Conservation (phyloP, 64 coral and sea anemone genomes). For the Stichodactyla helianthus region DNA sequence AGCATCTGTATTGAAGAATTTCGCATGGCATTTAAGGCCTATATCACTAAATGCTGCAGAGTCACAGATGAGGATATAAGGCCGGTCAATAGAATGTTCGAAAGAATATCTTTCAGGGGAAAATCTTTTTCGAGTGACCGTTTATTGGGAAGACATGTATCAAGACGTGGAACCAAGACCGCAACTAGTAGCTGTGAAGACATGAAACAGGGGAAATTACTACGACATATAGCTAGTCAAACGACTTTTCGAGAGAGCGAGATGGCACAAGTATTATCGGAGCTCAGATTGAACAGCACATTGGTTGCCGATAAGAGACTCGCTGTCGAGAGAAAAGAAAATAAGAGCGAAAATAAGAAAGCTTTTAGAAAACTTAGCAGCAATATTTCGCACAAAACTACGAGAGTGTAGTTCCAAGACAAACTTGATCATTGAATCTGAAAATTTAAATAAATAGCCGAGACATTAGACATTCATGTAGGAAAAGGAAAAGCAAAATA, state of each 20-base stretch:
- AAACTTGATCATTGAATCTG: background rate
- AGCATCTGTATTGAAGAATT: conserved; percentile 94
- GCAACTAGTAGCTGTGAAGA: background rate
- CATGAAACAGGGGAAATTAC: background rate
- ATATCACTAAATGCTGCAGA: conserved; percentile 83
- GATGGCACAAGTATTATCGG: background rate
- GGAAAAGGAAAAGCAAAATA: too few relatives aligned
- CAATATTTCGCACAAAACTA: background rate
- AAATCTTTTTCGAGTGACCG: conserved; percentile 45
- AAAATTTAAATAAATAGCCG: background rate
- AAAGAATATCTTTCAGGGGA: conserved; percentile 66
- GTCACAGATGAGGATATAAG: conserved; percentile 76
- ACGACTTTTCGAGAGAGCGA: conserved; percentile 9
- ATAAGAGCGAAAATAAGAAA: background rate
- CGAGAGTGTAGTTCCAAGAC: background rate
- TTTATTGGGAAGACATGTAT: conserved; percentile 47
- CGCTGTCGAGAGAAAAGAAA: background rate
- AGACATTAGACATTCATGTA: background rate
- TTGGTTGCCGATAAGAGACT: background rate
- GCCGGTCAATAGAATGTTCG: conserved; percentile 76
- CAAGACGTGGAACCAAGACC: conserved; percentile 3
- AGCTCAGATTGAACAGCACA: background rate
- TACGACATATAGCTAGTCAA: background rate
- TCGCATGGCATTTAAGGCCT: conserved; percentile 76
- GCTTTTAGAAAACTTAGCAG: background rate